Evolutionary conservation across 2,888 invertebrate genomes (phyloP), one percentile per base, ranked within the genome.

Genomic region (Lycaena phlaeas): DNA sequence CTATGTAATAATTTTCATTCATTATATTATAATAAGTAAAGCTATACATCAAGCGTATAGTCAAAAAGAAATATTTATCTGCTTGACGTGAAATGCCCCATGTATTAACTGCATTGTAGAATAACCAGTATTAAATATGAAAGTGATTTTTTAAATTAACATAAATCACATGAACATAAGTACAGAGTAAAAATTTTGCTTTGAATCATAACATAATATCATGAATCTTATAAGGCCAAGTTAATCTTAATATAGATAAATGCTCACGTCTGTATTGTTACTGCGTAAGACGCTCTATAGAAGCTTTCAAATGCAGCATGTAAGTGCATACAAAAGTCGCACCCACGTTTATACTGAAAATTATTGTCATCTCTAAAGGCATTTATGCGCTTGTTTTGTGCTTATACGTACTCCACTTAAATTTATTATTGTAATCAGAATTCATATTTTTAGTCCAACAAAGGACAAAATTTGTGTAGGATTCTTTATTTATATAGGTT

Each of bases 291-390:
- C n/a, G 36, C 14, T 36, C 36, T 25, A 36, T 36, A 43, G 43
- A 18, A 36, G 46, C 41, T 41, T 42, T 44, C 27, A 40, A 45
- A 44, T 28, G 46, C 36, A 40, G 43, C 41, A 38, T 49, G 43
- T 44, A 43, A 49, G 41, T 42, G 38, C 38, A 38, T 34, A 39
- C 43, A 48, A 45, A 49, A 43, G 36, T 41, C 39, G 37, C 46
- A 28, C 49, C 49, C 46, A 49, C 49, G 46, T 27, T 38, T 27
- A 28, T 40, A 37, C n/a, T 42, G 11, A 31, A 46, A 22, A 41
- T 46, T 46, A 46, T 41, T 41, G 43, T 47, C 38, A 34, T 39
- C 36, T 31, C 36, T 30, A 2, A 29, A 15, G 27, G 28, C 29
- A 25, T 29, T n/a, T 37, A 22, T 30, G 27, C 9, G 17, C 27